Evolutionary conservation across 2,797 vertebrate genomes (phyloP).

Genomic region (Lacerta viridis): DNA sequence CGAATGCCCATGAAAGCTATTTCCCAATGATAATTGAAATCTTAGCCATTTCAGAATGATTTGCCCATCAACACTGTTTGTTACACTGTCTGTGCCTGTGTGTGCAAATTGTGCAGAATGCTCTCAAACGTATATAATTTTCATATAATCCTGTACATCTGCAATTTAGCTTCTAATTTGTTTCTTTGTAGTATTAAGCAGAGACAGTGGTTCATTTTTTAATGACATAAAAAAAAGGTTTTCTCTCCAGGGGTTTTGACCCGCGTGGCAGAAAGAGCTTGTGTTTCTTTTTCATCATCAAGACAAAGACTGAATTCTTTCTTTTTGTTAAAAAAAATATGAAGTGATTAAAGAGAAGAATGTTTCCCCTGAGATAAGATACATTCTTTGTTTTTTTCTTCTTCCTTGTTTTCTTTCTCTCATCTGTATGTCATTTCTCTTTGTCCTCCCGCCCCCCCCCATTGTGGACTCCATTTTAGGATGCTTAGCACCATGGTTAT

Average conservation of each 20-base stretch:
- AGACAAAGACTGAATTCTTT: conserved; percentile 40
- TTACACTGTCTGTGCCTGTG: neutral
- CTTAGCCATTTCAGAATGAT: neutral
- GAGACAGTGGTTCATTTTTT: conserved; percentile 38
- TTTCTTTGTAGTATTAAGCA: conserved; percentile 34
- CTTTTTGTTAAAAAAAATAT: neutral
- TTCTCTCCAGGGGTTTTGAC: conserved; percentile 57
- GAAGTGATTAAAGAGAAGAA: conserved; percentile 48
- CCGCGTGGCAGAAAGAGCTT: conserved; percentile 53
- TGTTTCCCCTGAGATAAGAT: conserved; percentile 53
- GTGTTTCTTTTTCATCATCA: conserved; percentile 41
- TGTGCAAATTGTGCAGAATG: conserved; percentile 28
- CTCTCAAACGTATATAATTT: conserved; percentile 33
- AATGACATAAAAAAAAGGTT: conserved; percentile 46
- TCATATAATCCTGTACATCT: conserved; percentile 10
- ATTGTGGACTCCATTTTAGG: neutral
- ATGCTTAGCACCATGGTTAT: neutral
- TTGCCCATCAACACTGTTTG: neutral
- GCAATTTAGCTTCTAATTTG: conserved; percentile 28
- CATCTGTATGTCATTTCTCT: neutral
- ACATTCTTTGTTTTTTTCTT: conserved; percentile 4
- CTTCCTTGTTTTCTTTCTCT: conserved; percentile 32
- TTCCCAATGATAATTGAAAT: neutral
- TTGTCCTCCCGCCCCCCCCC: neutral
- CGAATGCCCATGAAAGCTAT: neutral